Evolutionary conservation across 2,888 invertebrate genomes (phyloP).

Genomic region (Mylabris sibirica): DNA sequence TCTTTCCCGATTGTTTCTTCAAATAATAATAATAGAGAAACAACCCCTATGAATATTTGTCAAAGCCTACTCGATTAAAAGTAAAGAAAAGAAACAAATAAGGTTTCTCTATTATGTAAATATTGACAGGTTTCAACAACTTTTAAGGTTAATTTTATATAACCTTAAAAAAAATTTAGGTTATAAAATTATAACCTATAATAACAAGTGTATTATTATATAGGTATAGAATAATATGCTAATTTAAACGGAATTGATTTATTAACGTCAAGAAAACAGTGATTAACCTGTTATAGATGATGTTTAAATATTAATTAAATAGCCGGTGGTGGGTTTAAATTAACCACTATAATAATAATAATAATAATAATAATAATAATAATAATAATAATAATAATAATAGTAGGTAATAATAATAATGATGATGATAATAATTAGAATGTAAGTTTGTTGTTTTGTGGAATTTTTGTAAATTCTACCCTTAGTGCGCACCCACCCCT

Average conservation of each 20-base stretch:
- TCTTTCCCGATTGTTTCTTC: too few relatives aligned
- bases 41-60: background rate
- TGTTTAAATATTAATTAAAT: background rate
- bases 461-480: background rate
- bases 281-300: slow-evolving; percentile 2
- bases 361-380: too few relatives aligned
- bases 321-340: background rate
- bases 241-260: background rate
- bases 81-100: too few relatives aligned
- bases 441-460: too few relatives aligned
- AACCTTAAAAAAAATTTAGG: background rate
- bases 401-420: too few relatives aligned
- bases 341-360: too few relatives aligned
- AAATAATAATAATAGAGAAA: background rate
- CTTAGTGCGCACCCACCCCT: background rate
- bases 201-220: background rate
- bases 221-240: background rate
- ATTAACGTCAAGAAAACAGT: slow-evolving; percentile 1
- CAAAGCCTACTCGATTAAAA: background rate
- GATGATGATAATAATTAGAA: too few relatives aligned
- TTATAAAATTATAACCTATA: slow-evolving; percentile 1
- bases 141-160: background rate
- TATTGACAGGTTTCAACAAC: background rate
- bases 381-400: too few relatives aligned
- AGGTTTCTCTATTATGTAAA: too few relatives aligned